Percentiles rank a stretch among this genome's conserved stretches.
phyloP scores from a whole-genome alignment of 2,888 invertebrate species.

The Pristionchus maxplancki region DNA sequence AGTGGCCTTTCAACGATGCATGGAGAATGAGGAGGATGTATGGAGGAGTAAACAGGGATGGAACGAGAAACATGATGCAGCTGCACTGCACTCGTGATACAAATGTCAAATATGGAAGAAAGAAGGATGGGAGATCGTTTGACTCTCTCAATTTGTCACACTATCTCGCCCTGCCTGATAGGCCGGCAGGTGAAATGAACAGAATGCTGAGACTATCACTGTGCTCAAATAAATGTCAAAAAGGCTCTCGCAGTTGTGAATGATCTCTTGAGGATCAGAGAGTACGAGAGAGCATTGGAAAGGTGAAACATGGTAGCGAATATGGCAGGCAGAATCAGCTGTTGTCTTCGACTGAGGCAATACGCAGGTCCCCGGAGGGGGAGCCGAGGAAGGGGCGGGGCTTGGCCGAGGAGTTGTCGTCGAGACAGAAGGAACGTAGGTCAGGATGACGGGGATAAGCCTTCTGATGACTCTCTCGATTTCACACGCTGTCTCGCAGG shows the following conservation, averaged over 20 bases:
- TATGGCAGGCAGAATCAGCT: neutral
- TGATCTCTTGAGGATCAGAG: too few species aligned
- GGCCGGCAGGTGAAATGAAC: too few species aligned
- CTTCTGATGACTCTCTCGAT: neutral
- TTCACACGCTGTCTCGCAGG: neutral
- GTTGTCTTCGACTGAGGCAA: neutral
- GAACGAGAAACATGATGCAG: neutral
- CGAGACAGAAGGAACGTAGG: neutral
- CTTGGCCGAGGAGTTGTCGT: neutral
- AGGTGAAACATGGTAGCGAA: neutral
- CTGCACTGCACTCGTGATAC: neutral
- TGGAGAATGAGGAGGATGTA: neutral
- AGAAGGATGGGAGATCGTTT: too few species aligned
- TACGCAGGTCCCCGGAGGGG: neutral
- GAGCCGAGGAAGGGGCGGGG: neutral
- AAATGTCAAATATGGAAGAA: slow-evolving; percentile 1
- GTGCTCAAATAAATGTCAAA: too few species aligned
- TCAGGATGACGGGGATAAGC: neutral
- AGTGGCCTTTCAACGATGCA: neutral
- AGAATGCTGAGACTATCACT: too few species aligned
- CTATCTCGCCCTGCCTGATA: too few species aligned
- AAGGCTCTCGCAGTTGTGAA: too few species aligned
- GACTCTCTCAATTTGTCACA: too few species aligned
- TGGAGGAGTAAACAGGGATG: neutral
- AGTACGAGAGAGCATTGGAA: neutral